These are phyloP conservation scores for Ceratosolen solmsi DNA, from an alignment of 1,140 invertebrate species.

Conservation along the genomic window DNA sequence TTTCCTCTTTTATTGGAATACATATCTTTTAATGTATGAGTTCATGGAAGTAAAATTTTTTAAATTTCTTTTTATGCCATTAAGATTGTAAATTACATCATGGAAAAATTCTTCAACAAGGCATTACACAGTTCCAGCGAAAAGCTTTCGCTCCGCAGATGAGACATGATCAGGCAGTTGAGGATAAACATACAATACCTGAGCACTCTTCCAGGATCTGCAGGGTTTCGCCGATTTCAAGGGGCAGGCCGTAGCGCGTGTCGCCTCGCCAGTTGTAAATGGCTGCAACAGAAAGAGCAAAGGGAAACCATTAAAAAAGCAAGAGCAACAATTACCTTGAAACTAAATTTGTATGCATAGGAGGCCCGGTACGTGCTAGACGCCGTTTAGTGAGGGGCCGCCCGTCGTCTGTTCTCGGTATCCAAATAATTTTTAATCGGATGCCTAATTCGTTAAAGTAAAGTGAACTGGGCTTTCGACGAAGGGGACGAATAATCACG, in stretches of 20 bases:
- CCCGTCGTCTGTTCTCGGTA: background rate
- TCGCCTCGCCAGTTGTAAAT: slow-evolving; percentile 93
- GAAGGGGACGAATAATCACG: too few relatives aligned
- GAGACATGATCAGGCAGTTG: too few relatives aligned
- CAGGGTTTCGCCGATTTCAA: slow-evolving; percentile 92
- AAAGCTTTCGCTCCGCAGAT: too few relatives aligned
- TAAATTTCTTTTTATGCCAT: too few relatives aligned
- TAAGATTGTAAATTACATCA: too few relatives aligned
- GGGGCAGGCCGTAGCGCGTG: slow-evolving; percentile 83
- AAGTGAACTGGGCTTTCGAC: slow-evolving; percentile 10
- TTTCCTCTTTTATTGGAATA: too few relatives aligned
- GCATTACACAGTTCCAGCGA: too few relatives aligned
- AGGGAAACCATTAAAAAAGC: background rate
- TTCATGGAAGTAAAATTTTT: too few relatives aligned
- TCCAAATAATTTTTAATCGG: slow-evolving; percentile 34
- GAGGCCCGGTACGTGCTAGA: background rate
- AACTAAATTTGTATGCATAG: slow-evolving; percentile 41
- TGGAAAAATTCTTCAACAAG: too few relatives aligned
- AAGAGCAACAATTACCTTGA: slow-evolving; percentile 28
- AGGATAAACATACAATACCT: slow-evolving; percentile 71
- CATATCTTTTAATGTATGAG: too few relatives aligned
- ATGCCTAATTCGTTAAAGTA: background rate
- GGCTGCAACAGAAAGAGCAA: slow-evolving; percentile 77
- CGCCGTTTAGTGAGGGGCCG: background rate
- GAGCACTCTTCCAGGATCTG: slow-evolving; percentile 92